Conservation (phyloP, 2,113 vertebrate species). For the Tachuris rubrigastra region DNA sequence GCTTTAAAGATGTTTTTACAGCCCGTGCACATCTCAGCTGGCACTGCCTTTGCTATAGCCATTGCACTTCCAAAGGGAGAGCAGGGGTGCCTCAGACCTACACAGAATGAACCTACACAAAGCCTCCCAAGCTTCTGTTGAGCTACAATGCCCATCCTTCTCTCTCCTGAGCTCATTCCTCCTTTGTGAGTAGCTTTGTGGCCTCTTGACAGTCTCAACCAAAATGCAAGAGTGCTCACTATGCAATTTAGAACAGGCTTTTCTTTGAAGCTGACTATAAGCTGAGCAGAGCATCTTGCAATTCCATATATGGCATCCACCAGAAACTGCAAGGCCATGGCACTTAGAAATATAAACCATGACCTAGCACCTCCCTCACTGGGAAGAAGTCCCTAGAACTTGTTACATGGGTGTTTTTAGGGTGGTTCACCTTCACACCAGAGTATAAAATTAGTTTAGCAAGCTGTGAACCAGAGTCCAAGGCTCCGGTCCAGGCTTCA, state of each 20-base stretch:
- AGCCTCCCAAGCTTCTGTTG: conserved; percentile 10
- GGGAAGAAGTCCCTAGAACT: background rate
- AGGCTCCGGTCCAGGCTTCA: background rate
- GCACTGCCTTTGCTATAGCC: background rate
- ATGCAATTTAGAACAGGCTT: background rate
- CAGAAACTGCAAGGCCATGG: background rate
- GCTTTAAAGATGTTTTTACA: conserved; percentile 26
- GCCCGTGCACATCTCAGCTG: background rate
- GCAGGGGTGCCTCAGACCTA: conserved; percentile 17
- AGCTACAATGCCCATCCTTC: background rate
- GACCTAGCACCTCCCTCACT: background rate
- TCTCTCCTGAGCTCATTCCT: background rate
- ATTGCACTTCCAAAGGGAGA: conserved; percentile 29
- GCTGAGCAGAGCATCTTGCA: background rate
- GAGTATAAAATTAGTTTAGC: background rate
- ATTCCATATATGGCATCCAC: background rate
- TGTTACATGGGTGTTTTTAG: background rate
- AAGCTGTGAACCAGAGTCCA: background rate
- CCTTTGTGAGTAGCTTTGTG: background rate
- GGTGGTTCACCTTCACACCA: background rate
- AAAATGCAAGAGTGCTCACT: background rate
- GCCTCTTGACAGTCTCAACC: background rate
- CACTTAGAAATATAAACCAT: background rate
- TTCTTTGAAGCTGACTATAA: background rate
- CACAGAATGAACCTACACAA: background rate